Conservation (phyloP, 1,140 invertebrate species). For the Orius insidiosus region DNA sequence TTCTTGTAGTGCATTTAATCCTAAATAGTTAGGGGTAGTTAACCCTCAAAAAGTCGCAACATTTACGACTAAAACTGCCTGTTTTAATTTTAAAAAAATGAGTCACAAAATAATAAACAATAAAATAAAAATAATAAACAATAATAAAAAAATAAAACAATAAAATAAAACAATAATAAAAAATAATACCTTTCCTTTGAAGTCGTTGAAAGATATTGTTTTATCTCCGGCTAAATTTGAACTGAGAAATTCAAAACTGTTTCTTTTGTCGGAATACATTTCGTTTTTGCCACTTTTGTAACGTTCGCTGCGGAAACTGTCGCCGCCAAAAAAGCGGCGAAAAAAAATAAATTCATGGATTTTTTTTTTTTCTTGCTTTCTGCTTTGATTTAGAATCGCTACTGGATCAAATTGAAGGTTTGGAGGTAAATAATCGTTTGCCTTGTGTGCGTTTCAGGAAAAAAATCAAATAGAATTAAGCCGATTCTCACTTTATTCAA, state of each 20-base stretch:
- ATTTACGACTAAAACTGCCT: slow-evolving; percentile 30
- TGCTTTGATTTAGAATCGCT: too few species aligned
- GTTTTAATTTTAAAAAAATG: slow-evolving; percentile 1
- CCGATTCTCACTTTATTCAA: too few species aligned
- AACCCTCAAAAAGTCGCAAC: slow-evolving; percentile 35
- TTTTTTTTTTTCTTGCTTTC: too few species aligned
- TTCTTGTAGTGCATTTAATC: slow-evolving; percentile 30
- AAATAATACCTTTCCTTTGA: not conserved
- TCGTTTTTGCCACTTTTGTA: not conserved
- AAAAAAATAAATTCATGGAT: too few species aligned
- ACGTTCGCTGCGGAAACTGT: too few species aligned
- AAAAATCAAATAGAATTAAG: too few species aligned
- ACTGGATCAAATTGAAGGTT: too few species aligned
- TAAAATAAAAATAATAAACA: too few species aligned
- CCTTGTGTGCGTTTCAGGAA: too few species aligned
- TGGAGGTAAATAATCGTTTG: too few species aligned
- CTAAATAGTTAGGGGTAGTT: slow-evolving; percentile 29
- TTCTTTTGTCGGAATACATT: not conserved
- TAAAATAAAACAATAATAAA: not conserved
- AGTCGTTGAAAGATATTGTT: not conserved
- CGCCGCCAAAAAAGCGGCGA: too few species aligned
- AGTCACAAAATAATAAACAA: not conserved
- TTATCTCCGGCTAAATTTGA: not conserved
- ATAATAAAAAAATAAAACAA: too few species aligned
- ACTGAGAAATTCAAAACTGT: not conserved